A percentile compares a stretch with the other conserved stretches of the same genome.
phyloP scores from a whole-genome alignment of 2,888 invertebrate genomes.

The Chrysolina oricalcia region DNA sequence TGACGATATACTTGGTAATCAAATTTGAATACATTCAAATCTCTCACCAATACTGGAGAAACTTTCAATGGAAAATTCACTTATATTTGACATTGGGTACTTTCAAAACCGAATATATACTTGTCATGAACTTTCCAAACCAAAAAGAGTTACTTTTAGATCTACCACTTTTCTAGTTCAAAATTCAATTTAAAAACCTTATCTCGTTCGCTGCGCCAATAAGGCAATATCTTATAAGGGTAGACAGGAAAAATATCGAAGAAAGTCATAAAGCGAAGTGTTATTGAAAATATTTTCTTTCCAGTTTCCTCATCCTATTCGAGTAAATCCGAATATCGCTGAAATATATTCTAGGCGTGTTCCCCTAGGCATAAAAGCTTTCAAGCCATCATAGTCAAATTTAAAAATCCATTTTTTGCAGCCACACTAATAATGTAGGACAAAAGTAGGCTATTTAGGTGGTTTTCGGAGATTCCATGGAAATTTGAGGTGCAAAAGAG shows the following conservation, averaged over 20 bases:
- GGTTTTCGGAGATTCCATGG: no score
- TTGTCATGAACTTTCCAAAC: background rate
- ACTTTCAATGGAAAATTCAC: no score
- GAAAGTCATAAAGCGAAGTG: background rate
- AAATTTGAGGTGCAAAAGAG: no score
- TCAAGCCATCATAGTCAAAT: background rate
- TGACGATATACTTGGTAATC: no score
- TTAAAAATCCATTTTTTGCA: no score
- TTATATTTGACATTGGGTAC: no score
- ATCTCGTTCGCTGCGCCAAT: background rate
- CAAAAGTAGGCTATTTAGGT: no score
- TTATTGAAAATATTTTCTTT: slow-evolving; percentile 23
- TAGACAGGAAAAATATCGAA: background rate
- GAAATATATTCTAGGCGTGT: background rate
- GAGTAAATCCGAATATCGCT: slow-evolving; percentile 6
- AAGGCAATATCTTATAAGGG: background rate
- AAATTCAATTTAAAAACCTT: slow-evolving; percentile 1
- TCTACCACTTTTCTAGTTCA: background rate
- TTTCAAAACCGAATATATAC: background rate
- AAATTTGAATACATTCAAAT: no score
- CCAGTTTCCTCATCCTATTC: background rate
- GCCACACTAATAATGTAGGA: no score
- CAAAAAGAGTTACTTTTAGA: background rate
- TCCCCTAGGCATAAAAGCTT: background rate
- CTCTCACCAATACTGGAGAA: no score